Evolutionary conservation across 1,140 invertebrate species (phyloP).

Genomic region (Choristoneura fumiferana): DNA sequence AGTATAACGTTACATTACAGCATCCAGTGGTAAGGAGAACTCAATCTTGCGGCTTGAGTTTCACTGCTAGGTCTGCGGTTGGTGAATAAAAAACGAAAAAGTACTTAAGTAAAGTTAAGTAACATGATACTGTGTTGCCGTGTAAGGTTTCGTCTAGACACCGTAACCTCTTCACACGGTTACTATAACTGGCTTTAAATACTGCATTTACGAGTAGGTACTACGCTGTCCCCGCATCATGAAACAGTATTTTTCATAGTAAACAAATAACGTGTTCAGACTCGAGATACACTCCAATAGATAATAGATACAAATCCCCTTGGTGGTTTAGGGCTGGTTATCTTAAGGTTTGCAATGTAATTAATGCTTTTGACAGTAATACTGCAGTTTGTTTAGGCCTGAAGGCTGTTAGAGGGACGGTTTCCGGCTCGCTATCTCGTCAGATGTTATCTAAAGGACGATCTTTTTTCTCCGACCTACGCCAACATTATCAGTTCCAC

Average conservation of each 20-base stretch:
- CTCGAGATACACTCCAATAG: too few species aligned
- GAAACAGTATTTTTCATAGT: too few species aligned
- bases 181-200: slow-evolving; percentile 15
- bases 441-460: slow-evolving; percentile 46
- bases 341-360: too few species aligned
- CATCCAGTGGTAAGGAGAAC: slow-evolving; percentile 55
- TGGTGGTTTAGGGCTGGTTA: slow-evolving; percentile 24
- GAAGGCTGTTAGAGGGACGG: background rate
- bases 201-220: too few species aligned
- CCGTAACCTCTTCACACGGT: slow-evolving; percentile 50
- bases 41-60: slow-evolving; percentile 45
- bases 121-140: slow-evolving; percentile 47
- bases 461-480: slow-evolving; percentile 58
- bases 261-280: too few species aligned
- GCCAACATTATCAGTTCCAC: slow-evolving; percentile 54
- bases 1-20: slow-evolving; percentile 22
- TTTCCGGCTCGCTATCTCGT: slow-evolving; percentile 48
- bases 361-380: background rate
- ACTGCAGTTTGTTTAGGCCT: slow-evolving; percentile 9
- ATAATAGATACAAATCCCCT: too few species aligned
- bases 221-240: too few species aligned
- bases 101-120: slow-evolving; percentile 37
- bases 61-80: slow-evolving; percentile 53
- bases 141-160: slow-evolving; percentile 63
- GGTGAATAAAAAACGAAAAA: slow-evolving; percentile 40